Evolutionary conservation across 37 sponge, comb jelly and placozoan genomes (phyloP).

Genomic region (Sycon ciliatum): DNA sequence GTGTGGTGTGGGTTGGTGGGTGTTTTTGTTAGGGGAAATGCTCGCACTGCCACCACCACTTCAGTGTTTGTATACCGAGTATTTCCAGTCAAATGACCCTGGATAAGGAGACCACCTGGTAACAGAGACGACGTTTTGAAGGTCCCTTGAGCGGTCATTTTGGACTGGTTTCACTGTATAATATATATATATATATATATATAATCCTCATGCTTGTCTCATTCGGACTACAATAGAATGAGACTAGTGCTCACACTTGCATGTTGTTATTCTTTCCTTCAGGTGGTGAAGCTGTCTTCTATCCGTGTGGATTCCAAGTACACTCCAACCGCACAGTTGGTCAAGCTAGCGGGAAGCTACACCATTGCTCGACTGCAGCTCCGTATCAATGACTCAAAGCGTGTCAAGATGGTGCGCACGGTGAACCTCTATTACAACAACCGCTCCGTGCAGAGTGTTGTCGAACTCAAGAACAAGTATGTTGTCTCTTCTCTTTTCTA

Average conservation of each 20-base stretch:
- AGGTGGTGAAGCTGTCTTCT: conserved; percentile 48
- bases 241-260: not conserved
- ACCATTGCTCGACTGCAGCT: conserved; percentile 53
- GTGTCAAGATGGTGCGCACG: conserved; percentile 81
- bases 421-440: conserved; percentile 80
- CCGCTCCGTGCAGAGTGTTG: conserved; percentile 66
- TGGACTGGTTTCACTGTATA: not conserved
- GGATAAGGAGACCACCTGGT: too few species aligned
- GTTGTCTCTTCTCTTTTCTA: not conserved
- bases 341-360: conserved; percentile 61
- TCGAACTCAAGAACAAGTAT: conserved; percentile 88
- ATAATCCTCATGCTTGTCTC: too few species aligned
- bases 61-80: not conserved
- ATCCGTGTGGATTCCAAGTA: conserved; percentile 67
- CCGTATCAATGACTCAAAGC: conserved; percentile 65
- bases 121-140: too few species aligned
- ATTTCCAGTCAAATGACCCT: too few species aligned
- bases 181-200: conserved; percentile 1
- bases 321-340: conserved; percentile 69
- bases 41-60: too few species aligned
- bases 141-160: too few species aligned
- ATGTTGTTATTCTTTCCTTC: conserved; percentile 2
- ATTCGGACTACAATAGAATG: not conserved
- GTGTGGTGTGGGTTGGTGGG: not conserved
- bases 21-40: not conserved